Evolutionary conservation across 1,140 invertebrate species (phyloP), one percentile per base, ranked within the genome.

Genomic region (Subanguina moxae): DNA sequence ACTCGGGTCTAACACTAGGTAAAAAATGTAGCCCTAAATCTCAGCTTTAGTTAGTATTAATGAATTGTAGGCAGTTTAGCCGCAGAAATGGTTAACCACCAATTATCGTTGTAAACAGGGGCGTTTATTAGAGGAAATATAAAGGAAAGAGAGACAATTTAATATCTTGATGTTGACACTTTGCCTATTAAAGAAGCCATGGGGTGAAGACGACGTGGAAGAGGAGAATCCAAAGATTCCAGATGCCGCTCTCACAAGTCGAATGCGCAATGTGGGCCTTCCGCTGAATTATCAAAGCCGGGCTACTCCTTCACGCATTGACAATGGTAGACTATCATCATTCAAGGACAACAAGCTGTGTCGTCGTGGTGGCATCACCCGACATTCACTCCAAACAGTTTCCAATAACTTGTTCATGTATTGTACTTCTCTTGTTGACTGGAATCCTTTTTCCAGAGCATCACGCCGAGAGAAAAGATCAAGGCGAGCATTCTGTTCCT

Each of bases 151-250:
- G n/a, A n/a, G n/a, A n/a, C n/a, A n/a, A n/a, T n/a, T n/a, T n/a
- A n/a, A n/a, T n/a, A n/a, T n/a, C n/a, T n/a, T n/a, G n/a, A n/a
- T n/a, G n/a, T n/a, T n/a, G n/a, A n/a, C n/a, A n/a, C 32, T 5
- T 38, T 38, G 32, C 11, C 3, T 21, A 7, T 7, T 52, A 8
- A 21, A 57, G 73, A 76, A 67, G 75, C 74, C 78, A 61, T 61
- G 67, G 58, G 75, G 73, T 61, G 65, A 71, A 25, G 56, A 72
- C 62, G 77, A 78, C 23, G 83, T 85, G 21, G 84, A 84, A 32
- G 81, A 83, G 32, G 79, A 80, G 19, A 82, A 81, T 43, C 86
- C 87, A 68, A 85, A 86, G 52, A 86, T 84, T 78, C 66, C 73
- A 15, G 42, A 30, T 17, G 42, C 67, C 27, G 23, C 48, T 23